Evolutionary conservation across 2,113 vertebrate genomes (phyloP), one percentile per base, ranked within the genome.

Genomic region (Melanocharis versteri): DNA sequence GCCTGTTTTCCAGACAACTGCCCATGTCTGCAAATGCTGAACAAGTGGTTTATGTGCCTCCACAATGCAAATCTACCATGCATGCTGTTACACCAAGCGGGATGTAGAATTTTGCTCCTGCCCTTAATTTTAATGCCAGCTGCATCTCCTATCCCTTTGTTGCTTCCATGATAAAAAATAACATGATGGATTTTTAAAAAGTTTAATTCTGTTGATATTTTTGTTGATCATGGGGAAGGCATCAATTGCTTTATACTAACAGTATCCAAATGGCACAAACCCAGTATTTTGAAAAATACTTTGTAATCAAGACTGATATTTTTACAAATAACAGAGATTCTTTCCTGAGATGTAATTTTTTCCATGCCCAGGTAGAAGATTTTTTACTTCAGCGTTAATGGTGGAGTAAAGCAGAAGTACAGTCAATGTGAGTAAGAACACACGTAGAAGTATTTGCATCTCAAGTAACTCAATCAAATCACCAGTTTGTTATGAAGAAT

Each of bases 1-100:
- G 27, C 47, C 26, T 24, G 9, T 40, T 62, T 87, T 90, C 72
- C 47, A 93, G 72, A 39, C 56, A 73, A 30, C 17, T 79, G 47
- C 39, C 48, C 50, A 6, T 9, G 40, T 56, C 53, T 68, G 57
- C 44, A 85, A 60, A 64, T 47, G 15, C 13, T 51, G n/a, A 57
- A 39, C 9, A 33, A 82, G 37, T 11, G 26, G 0, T 40, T 85
- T 28, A 28, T 53, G 28, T 81, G 73, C 65, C 70, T 66, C 21
- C 56, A 48, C 40, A 48, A 26, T 18, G 24, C 42, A 85, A 82
- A 71, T 8, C 33, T 21, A 17, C 44, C 33, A 27, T 5, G 2
- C 1, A 0, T 58, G 40, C 53, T 64, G 10, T 58, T 62, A 65
- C 62, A 42, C 12, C 37, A 47, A 56, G 44, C 0, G 0, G 16